Evolutionary conservation across 2,797 vertebrate species (phyloP).

Genomic region (Mergus octosetaceus): DNA sequence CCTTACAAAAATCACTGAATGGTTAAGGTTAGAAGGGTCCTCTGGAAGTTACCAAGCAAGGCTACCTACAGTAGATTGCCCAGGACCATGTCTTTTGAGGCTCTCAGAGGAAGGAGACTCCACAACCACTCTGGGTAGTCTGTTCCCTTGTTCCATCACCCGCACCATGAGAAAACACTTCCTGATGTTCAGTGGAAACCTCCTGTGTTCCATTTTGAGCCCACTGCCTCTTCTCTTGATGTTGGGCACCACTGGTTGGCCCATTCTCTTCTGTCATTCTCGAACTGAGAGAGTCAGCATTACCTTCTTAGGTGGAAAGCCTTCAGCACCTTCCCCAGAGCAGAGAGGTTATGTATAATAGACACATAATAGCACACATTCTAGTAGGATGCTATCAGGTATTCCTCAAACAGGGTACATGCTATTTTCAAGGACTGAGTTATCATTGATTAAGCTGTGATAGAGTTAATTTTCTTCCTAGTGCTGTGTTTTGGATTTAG

Average conservation of each 20-base stretch:
- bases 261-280: neutral
- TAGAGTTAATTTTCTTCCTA: too few relatives aligned
- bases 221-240: neutral
- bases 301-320: neutral
- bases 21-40: neutral
- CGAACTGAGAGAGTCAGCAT: neutral
- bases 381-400: neutral
- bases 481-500: too few relatives aligned
- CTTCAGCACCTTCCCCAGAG: neutral
- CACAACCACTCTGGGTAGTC: neutral
- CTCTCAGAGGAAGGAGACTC: neutral
- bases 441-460: too few relatives aligned
- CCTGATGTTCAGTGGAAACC: too few relatives aligned
- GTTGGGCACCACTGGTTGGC: neutral
- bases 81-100: neutral
- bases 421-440: neutral
- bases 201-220: too few relatives aligned
- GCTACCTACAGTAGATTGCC: neutral
- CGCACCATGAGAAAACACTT: too few relatives aligned
- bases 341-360: neutral
- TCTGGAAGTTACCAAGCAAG: neutral
- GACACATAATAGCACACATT: neutral
- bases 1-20: neutral
- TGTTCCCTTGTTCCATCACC: neutral
- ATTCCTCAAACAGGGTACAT: neutral